Evolutionary conservation across 2,797 vertebrate genomes (phyloP).

Genomic region (Molothrus aeneus): DNA sequence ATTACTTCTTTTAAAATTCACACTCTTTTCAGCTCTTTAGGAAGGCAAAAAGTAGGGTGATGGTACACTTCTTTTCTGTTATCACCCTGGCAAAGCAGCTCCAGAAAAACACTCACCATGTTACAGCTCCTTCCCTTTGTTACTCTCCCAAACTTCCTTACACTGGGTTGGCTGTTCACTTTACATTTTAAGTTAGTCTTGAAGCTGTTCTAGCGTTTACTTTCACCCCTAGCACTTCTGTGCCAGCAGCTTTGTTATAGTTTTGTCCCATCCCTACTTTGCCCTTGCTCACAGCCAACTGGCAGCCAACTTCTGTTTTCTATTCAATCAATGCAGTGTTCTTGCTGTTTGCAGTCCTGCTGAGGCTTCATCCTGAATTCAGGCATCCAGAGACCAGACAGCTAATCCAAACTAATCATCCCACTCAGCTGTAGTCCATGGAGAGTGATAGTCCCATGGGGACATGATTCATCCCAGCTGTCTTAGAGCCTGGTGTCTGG

Average conservation of each 20-base stretch:
- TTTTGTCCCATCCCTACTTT: neutral
- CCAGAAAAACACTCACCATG: neutral
- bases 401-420: neutral
- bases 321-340: neutral
- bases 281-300: neutral
- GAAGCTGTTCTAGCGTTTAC: neutral
- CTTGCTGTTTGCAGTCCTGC: neutral
- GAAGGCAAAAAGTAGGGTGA: neutral
- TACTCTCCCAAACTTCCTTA: neutral
- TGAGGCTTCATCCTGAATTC: neutral
- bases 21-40: neutral
- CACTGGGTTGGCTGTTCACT: neutral
- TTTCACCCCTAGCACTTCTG: neutral
- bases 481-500: neutral
- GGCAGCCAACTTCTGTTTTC: neutral
- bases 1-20: neutral
- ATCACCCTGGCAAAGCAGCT: neutral
- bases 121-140: neutral
- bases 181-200: neutral
- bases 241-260: neutral
- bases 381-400: neutral
- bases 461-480: neutral
- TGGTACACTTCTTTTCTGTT: neutral
- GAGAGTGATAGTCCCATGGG: neutral
- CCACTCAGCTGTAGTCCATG: neutral